Evolutionary conservation across 2,888 invertebrate species (phyloP).

Genomic region (Hanleya hanleyi): DNA sequence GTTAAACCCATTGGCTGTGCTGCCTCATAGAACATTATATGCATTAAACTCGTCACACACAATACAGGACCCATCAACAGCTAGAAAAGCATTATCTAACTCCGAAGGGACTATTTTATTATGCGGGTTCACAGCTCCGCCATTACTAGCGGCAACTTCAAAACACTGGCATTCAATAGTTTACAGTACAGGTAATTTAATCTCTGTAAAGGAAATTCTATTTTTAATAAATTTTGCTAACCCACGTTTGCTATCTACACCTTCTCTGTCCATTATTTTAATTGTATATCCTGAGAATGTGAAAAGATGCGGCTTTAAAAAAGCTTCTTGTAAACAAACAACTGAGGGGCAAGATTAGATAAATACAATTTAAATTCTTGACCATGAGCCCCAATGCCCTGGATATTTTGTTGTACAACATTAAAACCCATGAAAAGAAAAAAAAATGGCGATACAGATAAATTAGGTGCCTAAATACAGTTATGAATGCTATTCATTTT

Average conservation of each 20-base stretch:
- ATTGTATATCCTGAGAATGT: background rate
- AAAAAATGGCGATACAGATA: background rate
- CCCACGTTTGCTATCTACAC: background rate
- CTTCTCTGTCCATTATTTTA: background rate
- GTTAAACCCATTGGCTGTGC: background rate
- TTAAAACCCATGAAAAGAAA: background rate
- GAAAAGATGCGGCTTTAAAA: constrained; percentile 3
- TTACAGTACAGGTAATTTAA: background rate
- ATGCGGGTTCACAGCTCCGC: background rate
- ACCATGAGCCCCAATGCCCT: background rate
- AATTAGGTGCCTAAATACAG: background rate
- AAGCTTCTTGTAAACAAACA: background rate
- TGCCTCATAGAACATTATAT: background rate
- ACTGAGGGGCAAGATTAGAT: background rate
- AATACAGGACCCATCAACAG: background rate
- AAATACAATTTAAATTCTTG: background rate
- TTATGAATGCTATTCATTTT: background rate
- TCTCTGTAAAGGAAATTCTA: background rate
- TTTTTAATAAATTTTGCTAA: background rate
- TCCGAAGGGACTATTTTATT: background rate
- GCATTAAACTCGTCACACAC: background rate
- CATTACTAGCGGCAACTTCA: background rate
- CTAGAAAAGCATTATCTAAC: background rate
- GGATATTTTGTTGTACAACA: background rate
- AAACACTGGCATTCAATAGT: background rate